A percentile compares a stretch with the other conserved stretches of the same genome.
Evolutionary conservation across 2,797 vertebrate species (phyloP).

Genomic region (Amphiprion clarkii): DNA sequence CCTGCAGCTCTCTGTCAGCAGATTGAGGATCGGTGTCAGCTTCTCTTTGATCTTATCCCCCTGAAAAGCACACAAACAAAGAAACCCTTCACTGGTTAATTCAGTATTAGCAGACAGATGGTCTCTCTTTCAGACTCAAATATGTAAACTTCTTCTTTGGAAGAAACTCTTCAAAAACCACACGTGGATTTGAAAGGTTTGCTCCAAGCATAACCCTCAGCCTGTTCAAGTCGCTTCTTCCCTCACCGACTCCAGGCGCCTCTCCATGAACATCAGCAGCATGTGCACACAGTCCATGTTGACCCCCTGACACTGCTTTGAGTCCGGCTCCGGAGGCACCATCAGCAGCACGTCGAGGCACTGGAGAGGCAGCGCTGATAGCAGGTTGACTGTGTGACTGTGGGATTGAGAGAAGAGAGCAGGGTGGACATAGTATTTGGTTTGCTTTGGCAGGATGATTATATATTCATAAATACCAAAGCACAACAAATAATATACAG

Average conservation of each 20-base stretch:
- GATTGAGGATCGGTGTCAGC: slow-evolving; percentile 86
- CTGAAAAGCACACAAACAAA: slow-evolving; percentile 61
- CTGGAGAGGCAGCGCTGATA: slow-evolving; percentile 84
- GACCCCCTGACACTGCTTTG: slow-evolving; percentile 80
- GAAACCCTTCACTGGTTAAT: not conserved
- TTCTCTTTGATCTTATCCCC: slow-evolving; percentile 83
- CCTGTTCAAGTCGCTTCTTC: not conserved
- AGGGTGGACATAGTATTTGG: not conserved
- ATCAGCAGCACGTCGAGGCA: slow-evolving; percentile 84
- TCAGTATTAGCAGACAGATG: not conserved
- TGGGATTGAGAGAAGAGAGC: not conserved
- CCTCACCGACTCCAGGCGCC: slow-evolving; percentile 83
- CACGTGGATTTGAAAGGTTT: not conserved
- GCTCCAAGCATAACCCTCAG: not conserved
- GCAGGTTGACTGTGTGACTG: slow-evolving; percentile 85
- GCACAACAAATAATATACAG: not conserved
- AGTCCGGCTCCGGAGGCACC: slow-evolving; percentile 61
- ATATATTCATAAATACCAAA: not conserved
- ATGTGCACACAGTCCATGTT: slow-evolving; percentile 89
- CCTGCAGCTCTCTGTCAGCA: slow-evolving; percentile 87
- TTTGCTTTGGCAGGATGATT: not conserved
- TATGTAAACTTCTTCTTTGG: not conserved
- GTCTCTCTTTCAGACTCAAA: not conserved
- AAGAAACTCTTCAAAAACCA: not conserved
- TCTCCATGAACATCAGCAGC: slow-evolving; percentile 86